Base-by-base conservation (phyloP, 2,888 invertebrate species). In the Aphidius colemani region DNA sequence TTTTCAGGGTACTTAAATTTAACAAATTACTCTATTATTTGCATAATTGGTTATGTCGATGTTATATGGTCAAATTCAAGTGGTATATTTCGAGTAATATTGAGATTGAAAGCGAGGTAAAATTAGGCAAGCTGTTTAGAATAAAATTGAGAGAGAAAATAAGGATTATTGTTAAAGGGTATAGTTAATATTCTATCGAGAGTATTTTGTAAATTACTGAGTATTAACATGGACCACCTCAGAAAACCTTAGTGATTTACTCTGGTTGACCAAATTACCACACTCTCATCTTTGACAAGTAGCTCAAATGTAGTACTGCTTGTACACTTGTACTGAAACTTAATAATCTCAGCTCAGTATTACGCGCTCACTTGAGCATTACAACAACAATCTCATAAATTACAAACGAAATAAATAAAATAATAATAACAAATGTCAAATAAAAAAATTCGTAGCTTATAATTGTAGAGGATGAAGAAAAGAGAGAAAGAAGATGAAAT, bases 221-320 rank as follows among this genome's bases (percentile, higher is more conserved):
- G 40, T 39, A 53, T 30, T 53, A 53, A 53, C 53, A 39, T 56
- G 44, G 44, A 56, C 18, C 9, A 8, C 56, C 13, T 30, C 44
- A 30, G 30, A 53, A 40, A 30, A 10, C 45, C 57, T 10, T 11
- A 40, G 46, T 46, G 39, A 45, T 57, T 57, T 8, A 57, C 45
- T 46, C 48, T 46, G 39, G 46, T 57, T 57, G 57, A 57, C 57
- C 57, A 18, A 57, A 57, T 10, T 8, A 55, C 55, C 53, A 44
- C 57, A 46, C 46, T 39, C 46, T 39, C 10, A n/a, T 30, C 57
- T 56, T 45, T 44, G 30, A 30, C 45, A 45, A 57, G 57, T 57
- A 30, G 46, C 46, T 46, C 45, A 57, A 18, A 18, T 18, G 13
- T 18, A 2, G 13, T 18, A 39, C 45, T 46, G 9, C 18, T n/a